These are phyloP conservation scores for Muntiacus reevesi DNA, from an alignment of 2,113 vertebrate genomes.

Conservation along the genomic window DNA sequence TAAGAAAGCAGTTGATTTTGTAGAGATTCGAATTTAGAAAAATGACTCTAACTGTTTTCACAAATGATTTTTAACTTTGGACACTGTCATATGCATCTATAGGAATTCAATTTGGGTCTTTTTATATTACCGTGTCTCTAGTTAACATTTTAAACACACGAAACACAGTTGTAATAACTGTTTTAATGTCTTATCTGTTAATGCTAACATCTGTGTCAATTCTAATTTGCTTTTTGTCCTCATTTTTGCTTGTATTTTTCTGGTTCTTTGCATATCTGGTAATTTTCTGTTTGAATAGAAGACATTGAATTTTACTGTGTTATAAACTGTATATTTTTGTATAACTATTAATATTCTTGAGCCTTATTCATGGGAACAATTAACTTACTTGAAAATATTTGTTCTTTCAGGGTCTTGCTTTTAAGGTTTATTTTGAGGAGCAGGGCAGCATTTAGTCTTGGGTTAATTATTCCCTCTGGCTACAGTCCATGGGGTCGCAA, in stretches of 20 bases:
- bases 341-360: not conserved
- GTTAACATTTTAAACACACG: not conserved
- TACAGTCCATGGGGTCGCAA: not conserved
- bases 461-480: not conserved
- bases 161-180: not conserved
- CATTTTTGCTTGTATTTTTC: not conserved
- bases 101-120: not conserved
- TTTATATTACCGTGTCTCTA: not conserved
- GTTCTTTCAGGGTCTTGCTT: not conserved
- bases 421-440: not conserved
- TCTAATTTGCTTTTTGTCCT: not conserved
- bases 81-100: not conserved
- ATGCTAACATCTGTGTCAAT: not conserved
- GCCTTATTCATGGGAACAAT: not conserved
- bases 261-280: not conserved
- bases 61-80: not conserved
- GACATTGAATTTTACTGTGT: not conserved
- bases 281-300: not conserved
- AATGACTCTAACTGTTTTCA: not conserved
- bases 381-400: not conserved
- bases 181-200: not conserved
- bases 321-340: not conserved
- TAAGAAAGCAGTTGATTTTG: constrained; percentile 7
- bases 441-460: not conserved
- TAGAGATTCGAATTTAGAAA: constrained; percentile 20